Conservation (phyloP, 2,113 vertebrate species). For the Jaculus jaculus region DNA sequence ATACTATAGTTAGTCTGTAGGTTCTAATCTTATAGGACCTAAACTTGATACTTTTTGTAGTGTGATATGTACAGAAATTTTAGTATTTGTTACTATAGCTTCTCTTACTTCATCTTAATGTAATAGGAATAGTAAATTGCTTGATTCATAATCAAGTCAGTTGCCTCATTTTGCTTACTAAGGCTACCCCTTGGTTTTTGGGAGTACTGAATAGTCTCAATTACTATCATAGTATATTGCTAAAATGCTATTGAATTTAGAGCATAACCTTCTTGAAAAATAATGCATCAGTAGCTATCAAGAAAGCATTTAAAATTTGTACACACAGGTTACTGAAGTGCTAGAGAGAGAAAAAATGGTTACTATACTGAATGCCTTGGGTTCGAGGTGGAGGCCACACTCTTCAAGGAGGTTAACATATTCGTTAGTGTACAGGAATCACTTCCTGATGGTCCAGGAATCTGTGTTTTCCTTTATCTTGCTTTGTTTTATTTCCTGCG, state of each 20-base stretch:
- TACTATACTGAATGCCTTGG: neutral
- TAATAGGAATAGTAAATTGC: conserved; percentile 48
- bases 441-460: neutral
- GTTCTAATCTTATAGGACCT: conserved; percentile 12
- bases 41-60: neutral
- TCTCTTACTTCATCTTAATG: conserved; percentile 60
- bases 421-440: neutral
- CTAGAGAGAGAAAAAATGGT: neutral
- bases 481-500: neutral
- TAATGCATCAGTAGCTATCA: neutral
- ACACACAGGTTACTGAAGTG: neutral
- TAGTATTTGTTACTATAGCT: conserved; percentile 56
- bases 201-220: conserved; percentile 20
- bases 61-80: conserved; percentile 53
- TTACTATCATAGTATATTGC: conserved; percentile 4
- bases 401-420: neutral
- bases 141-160: conserved; percentile 28
- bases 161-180: conserved; percentile 56
- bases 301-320: neutral
- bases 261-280: neutral
- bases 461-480: neutral
- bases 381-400: neutral
- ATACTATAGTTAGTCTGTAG: neutral
- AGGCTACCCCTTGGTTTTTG: neutral
- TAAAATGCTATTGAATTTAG: conserved; percentile 53